A percentile compares a stretch with the other conserved stretches of the same genome.
These are phyloP conservation scores for Eulemur mongoz DNA, from an alignment of 2,797 vertebrate species.

Conservation along the genomic window DNA sequence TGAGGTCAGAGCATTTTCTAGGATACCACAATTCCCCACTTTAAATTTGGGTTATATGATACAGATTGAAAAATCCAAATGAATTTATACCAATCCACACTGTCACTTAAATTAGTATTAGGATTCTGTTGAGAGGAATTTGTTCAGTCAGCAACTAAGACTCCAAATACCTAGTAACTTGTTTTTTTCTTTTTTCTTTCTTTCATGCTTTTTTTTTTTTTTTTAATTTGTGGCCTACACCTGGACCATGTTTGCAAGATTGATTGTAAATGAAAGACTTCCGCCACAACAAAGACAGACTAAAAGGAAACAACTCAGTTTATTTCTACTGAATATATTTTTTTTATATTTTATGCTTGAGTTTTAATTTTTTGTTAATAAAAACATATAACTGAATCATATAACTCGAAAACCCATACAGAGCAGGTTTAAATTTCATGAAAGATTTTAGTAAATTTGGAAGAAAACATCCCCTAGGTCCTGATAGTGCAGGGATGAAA, in stretches of 20 bases:
- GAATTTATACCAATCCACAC: conserved; percentile 37
- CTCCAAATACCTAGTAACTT: neutral
- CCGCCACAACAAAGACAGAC: neutral
- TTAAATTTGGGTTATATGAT: conserved; percentile 60
- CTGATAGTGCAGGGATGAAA: neutral
- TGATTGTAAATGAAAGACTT: neutral
- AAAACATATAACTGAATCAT: neutral
- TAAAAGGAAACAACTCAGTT: neutral
- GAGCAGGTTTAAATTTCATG: neutral
- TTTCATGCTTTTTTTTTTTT: neutral
- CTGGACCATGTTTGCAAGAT: neutral
- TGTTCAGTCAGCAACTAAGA: neutral
- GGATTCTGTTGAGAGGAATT: neutral
- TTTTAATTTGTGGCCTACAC: neutral
- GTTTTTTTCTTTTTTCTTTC: neutral
- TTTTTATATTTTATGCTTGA: neutral
- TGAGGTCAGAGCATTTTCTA: conserved; percentile 55
- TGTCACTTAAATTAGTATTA: neutral
- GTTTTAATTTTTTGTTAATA: neutral
- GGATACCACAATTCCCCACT: conserved; percentile 36
- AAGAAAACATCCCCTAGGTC: neutral
- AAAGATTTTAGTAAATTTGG: neutral
- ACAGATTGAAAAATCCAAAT: conserved; percentile 43
- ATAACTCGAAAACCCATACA: neutral
- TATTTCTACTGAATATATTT: neutral